A percentile compares a stretch with the other conserved stretches of the same genome.
Evolutionary conservation across 2,797 vertebrate genomes (phyloP).

Genomic region (Jordanella pulchra): DNA sequence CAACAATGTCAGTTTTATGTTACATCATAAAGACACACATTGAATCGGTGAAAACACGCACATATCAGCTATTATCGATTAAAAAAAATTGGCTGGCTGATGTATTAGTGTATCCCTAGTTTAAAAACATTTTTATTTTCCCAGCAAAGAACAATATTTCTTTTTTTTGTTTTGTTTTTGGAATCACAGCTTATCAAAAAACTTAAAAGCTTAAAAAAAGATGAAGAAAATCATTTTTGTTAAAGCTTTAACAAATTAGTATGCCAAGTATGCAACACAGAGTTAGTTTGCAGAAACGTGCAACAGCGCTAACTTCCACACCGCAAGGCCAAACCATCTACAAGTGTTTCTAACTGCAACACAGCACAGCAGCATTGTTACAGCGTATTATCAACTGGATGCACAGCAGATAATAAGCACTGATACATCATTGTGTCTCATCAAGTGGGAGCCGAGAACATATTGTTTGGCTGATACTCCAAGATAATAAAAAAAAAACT

Average conservation of each 20-base stretch:
- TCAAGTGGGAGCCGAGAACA: slow-evolving; percentile 27
- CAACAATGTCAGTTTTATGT: too few relatives aligned
- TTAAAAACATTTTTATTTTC: slow-evolving; percentile 24
- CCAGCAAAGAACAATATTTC: slow-evolving; percentile 30
- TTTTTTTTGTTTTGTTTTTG: not conserved
- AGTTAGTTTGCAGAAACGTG: slow-evolving; percentile 2
- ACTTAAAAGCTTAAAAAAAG: not conserved
- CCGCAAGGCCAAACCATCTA: slow-evolving; percentile 31
- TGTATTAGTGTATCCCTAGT: too few relatives aligned
- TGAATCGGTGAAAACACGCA: too few relatives aligned
- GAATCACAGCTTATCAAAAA: not conserved
- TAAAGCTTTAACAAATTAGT: not conserved
- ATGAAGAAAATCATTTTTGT: not conserved
- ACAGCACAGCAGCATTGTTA: slow-evolving; percentile 24
- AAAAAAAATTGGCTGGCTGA: slow-evolving; percentile 17
- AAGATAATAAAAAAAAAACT: not conserved
- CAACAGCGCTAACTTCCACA: slow-evolving; percentile 34
- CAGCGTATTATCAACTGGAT: slow-evolving; percentile 36
- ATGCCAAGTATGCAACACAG: slow-evolving; percentile 15
- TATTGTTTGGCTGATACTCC: not conserved
- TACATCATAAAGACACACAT: too few relatives aligned
- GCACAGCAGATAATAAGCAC: slow-evolving; percentile 28
- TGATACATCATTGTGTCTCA: slow-evolving; percentile 12
- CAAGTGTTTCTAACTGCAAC: slow-evolving; percentile 25
- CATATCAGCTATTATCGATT: slow-evolving; percentile 3